Evolutionary conservation across 2,113 vertebrate genomes (phyloP).

Genomic region (Saimiri boliviensis): DNA sequence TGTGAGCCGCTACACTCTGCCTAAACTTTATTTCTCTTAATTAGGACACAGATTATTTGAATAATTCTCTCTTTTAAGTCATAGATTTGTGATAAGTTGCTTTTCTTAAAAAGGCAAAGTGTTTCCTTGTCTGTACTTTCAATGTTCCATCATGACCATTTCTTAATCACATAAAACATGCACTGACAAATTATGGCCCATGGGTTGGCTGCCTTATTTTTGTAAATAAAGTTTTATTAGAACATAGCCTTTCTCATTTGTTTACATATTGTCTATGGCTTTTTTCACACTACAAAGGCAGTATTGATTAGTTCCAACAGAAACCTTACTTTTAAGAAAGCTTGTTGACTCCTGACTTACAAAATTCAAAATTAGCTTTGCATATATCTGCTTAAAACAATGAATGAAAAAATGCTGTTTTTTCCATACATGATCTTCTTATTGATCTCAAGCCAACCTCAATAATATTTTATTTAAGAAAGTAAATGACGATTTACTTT

Average conservation of each 20-base stretch:
- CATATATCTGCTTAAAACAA: background rate
- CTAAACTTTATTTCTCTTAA: background rate
- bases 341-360: background rate
- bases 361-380: background rate
- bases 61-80: background rate
- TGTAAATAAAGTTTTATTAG: background rate
- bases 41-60: background rate
- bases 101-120: background rate
- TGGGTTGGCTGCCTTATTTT: background rate
- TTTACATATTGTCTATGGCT: background rate
- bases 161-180: conserved; percentile 22
- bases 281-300: background rate
- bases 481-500: conserved; percentile 56
- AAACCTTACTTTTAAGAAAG: background rate
- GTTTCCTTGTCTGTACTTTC: background rate
- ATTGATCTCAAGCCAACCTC: conserved; percentile 26
- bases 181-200: background rate
- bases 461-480: conserved; percentile 59
- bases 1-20: too few species aligned
- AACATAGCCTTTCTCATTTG: background rate
- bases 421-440: background rate
- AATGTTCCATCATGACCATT: background rate
- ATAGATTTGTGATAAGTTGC: background rate
- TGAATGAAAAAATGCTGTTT: background rate
- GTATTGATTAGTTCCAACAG: background rate